These are phyloP conservation scores for Polyodon spathula DNA, from an alignment of 2,113 vertebrate species.

Conservation along the genomic window DNA sequence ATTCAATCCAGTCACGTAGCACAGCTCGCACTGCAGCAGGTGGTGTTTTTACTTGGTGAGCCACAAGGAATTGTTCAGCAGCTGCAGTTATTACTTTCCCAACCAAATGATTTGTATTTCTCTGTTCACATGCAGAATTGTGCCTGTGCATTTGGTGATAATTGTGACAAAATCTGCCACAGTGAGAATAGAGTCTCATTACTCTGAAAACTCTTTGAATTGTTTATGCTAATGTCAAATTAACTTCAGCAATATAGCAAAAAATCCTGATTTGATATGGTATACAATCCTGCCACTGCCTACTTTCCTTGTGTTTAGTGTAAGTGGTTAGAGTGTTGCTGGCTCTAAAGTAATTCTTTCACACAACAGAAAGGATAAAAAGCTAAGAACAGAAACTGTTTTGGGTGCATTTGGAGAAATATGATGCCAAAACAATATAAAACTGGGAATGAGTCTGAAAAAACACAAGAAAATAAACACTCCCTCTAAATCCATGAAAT, in stretches of 20 bases:
- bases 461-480: conserved; percentile 1
- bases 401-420: not conserved
- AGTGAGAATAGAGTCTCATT: conserved; percentile 57
- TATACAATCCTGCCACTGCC: conserved; percentile 32
- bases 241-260: conserved; percentile 58
- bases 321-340: conserved; percentile 26
- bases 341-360: not conserved
- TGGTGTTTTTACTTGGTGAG: too few relatives aligned
- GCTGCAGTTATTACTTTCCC: too few relatives aligned
- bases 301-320: conserved; percentile 26
- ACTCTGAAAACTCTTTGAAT: conserved; percentile 69
- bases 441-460: too few relatives aligned
- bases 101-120: too few relatives aligned
- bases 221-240: conserved; percentile 68
- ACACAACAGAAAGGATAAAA: conserved; percentile 1
- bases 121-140: too few relatives aligned
- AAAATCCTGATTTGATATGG: conserved; percentile 47
- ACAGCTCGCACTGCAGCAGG: too few relatives aligned
- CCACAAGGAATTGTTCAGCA: too few relatives aligned
- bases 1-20: too few relatives aligned
- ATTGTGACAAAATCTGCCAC: conserved; percentile 52
- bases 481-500: not conserved
- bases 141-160: conserved; percentile 20
- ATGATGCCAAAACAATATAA: too few relatives aligned
- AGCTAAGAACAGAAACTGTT: not conserved